phyloP scores from a whole-genome alignment of 2,113 vertebrate genomes.

The Hyla sarda region DNA sequence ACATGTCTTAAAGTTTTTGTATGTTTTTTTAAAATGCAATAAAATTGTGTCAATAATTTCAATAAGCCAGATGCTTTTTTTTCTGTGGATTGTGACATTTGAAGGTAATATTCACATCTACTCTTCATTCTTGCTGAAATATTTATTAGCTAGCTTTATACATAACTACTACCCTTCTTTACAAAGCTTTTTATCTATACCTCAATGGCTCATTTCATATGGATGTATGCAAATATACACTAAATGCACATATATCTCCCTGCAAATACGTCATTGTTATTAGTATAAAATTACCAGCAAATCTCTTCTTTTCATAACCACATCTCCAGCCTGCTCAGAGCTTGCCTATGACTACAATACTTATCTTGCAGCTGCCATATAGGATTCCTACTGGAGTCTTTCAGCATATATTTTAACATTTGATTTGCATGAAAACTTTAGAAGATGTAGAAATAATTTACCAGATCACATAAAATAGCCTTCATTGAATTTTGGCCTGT shows the following conservation, averaged over 20 bases:
- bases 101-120: neutral
- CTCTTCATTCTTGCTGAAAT: too few species aligned
- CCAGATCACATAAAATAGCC: constrained; percentile 5
- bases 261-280: neutral
- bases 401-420: neutral
- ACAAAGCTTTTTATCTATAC: neutral
- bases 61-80: too few species aligned
- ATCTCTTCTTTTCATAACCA: neutral
- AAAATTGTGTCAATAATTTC: too few species aligned
- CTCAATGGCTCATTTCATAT: neutral
- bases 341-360: neutral
- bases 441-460: neutral
- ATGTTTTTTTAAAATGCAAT: too few species aligned
- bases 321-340: neutral
- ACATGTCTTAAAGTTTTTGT: too few species aligned
- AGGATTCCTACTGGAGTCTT: neutral
- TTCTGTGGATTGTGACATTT: too few species aligned
- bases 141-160: neutral
- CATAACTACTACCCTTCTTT: neutral
- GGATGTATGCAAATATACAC: neutral
- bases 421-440: neutral
- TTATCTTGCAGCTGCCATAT: neutral
- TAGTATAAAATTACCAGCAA: neutral
- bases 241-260: neutral
- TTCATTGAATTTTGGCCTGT: neutral